Percentiles rank a stretch among this genome's conserved stretches.
Conservation (phyloP, 2,113 vertebrate genomes). For the Piaya cayana region DNA sequence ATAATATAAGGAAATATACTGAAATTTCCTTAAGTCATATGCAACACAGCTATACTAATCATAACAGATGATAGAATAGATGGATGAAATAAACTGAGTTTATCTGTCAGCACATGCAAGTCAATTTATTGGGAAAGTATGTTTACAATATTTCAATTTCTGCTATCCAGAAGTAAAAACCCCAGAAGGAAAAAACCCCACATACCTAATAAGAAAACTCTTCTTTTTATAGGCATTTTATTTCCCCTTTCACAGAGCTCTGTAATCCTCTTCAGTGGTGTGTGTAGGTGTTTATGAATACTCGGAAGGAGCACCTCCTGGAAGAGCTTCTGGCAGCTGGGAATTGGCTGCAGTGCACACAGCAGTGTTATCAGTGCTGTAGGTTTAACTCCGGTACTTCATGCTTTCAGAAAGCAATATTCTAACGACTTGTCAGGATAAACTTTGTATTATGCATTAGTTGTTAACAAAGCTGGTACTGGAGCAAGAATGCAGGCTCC, state of each 20-base stretch:
- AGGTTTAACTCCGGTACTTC: slow-evolving; percentile 18
- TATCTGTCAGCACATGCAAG: background rate
- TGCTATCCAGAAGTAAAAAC: background rate
- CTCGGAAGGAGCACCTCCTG: background rate
- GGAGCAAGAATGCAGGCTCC: background rate
- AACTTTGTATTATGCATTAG: slow-evolving; percentile 36
- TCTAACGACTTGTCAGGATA: background rate
- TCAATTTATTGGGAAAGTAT: slow-evolving; percentile 10
- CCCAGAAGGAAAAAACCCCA: background rate
- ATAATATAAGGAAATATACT: slow-evolving; percentile 2
- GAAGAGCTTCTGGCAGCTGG: background rate
- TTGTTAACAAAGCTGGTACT: background rate
- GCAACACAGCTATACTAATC: background rate
- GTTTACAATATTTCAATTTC: slow-evolving; percentile 3
- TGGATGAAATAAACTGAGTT: slow-evolving; percentile 41
- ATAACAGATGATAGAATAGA: background rate
- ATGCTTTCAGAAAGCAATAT: slow-evolving; percentile 36
- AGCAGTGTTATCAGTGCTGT: slow-evolving; percentile 4
- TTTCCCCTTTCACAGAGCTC: slow-evolving; percentile 13
- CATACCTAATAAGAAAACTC: slow-evolving; percentile 10
- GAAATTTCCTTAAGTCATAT: background rate
- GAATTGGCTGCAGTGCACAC: background rate
- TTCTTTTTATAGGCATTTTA: slow-evolving; percentile 1
- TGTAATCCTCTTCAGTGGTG: slow-evolving; percentile 27
- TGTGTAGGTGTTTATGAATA: slow-evolving; percentile 47